A percentile compares a stretch with the other conserved stretches of the same genome.
Conservation (phyloP, 2,797 vertebrate species). For the Rousettus madagascariensis region DNA sequence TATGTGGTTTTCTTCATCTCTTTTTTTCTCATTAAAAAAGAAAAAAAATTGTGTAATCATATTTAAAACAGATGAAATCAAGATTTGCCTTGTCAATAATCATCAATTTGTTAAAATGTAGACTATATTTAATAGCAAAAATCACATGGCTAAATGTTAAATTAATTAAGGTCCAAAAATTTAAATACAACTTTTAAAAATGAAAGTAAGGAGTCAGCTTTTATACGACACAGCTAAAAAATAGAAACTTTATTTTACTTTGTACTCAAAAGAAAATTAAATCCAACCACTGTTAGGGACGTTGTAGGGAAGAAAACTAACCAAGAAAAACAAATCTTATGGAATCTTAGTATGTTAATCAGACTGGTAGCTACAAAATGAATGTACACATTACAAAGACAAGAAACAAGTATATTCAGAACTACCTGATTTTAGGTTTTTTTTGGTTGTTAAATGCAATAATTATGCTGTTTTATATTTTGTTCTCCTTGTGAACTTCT, state of each 20-base stretch:
- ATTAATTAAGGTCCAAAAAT: slow-evolving; percentile 36
- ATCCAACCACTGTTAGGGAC: not conserved
- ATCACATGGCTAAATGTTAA: slow-evolving; percentile 33
- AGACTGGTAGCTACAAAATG: slow-evolving; percentile 60
- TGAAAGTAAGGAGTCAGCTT: slow-evolving; percentile 24
- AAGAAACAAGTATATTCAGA: slow-evolving; percentile 75
- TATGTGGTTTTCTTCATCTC: slow-evolving; percentile 46
- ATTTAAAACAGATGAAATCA: slow-evolving; percentile 55
- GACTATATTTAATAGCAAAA: slow-evolving; percentile 52
- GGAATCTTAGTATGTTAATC: slow-evolving; percentile 49
- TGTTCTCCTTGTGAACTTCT: slow-evolving; percentile 82
- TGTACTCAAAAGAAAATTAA: slow-evolving; percentile 52
- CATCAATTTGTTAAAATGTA: slow-evolving; percentile 56
- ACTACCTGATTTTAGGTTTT: slow-evolving; percentile 78
- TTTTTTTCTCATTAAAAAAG: slow-evolving; percentile 47
- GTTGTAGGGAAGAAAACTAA: slow-evolving; percentile 6
- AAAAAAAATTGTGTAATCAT: not conserved
- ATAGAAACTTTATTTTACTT: slow-evolving; percentile 16
- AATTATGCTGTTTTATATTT: slow-evolving; percentile 80
- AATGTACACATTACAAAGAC: slow-evolving; percentile 67
- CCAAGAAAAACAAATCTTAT: slow-evolving; percentile 23
- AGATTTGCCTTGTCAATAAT: slow-evolving; percentile 43
- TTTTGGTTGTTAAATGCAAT: slow-evolving; percentile 72
- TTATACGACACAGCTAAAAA: slow-evolving; percentile 29
- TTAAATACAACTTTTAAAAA: slow-evolving; percentile 44